Conservation (phyloP, 2,888 invertebrate species). For the Melikaiella ostensackeni region DNA sequence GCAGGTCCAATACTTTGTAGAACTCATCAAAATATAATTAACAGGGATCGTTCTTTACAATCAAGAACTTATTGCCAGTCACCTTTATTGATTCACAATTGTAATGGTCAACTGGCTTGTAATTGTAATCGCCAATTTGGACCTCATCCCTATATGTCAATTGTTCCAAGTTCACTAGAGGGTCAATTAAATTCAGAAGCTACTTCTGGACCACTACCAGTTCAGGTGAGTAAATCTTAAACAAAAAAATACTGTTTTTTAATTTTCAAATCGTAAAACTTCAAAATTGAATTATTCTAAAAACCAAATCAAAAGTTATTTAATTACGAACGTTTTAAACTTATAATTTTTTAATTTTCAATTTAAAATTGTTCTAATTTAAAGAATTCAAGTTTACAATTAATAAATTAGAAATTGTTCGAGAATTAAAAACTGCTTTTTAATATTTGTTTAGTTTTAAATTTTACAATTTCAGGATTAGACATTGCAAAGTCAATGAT, state of each 20-base stretch:
- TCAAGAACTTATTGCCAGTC: neutral
- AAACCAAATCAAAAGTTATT: too few species aligned
- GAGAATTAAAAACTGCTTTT: too few species aligned
- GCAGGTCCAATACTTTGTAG: neutral
- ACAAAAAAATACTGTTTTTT: neutral
- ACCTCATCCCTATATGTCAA: neutral
- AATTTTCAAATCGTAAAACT: neutral
- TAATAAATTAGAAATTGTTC: too few species aligned
- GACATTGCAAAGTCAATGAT: too few species aligned
- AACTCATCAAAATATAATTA: neutral
- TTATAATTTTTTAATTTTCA: neutral
- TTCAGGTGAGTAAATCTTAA: neutral
- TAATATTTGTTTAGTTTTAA: too few species aligned
- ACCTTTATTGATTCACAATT: neutral
- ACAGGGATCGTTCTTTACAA: neutral
- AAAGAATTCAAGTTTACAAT: too few species aligned
- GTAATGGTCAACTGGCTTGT: neutral
- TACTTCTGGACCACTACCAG: neutral
- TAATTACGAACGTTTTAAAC: too few species aligned
- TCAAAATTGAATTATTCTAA: too few species aligned
- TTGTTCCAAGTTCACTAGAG: neutral
- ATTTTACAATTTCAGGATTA: too few species aligned
- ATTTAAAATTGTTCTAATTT: too few species aligned
- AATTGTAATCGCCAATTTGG: neutral
- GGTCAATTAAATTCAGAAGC: neutral